These are phyloP conservation scores for Gallinago solitaria DNA, from an alignment of 2,797 vertebrate species.

Conservation along the genomic window DNA sequence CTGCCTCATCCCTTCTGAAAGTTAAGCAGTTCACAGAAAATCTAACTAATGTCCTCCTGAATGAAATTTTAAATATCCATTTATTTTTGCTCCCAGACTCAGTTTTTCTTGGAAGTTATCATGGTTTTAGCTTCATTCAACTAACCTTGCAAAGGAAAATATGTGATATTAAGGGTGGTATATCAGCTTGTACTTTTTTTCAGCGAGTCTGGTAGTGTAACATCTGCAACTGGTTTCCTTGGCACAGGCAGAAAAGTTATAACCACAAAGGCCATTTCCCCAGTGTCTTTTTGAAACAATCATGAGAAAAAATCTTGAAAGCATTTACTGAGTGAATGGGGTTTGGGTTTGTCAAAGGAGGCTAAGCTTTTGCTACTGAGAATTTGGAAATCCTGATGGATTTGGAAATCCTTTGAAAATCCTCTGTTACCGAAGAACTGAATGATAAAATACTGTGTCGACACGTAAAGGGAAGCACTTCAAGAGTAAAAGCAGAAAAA, in stretches of 20 bases:
- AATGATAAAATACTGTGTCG: not conserved
- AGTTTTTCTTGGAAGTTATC: not conserved
- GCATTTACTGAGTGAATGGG: not conserved
- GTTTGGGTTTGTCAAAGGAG: not conserved
- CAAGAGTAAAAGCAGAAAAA: not conserved
- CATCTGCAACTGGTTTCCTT: not conserved
- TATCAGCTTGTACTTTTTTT: not conserved
- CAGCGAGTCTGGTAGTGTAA: not conserved
- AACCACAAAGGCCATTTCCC: not conserved
- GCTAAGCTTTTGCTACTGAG: not conserved
- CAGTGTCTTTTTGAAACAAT: not conserved
- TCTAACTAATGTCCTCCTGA: not conserved
- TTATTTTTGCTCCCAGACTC: not conserved
- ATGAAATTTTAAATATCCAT: not conserved
- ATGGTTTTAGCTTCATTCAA: not conserved
- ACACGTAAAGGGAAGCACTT: not conserved
- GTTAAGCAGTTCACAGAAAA: not conserved
- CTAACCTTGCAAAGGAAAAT: not conserved
- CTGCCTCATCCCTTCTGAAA: not conserved
- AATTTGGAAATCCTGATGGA: not conserved
- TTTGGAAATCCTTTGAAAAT: not conserved
- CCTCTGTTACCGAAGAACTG: not conserved
- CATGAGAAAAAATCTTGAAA: not conserved
- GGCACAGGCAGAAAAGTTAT: not conserved
- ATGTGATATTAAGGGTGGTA: not conserved